Base-by-base conservation (phyloP, 2,888 invertebrate species). In the Elegia similella region DNA sequence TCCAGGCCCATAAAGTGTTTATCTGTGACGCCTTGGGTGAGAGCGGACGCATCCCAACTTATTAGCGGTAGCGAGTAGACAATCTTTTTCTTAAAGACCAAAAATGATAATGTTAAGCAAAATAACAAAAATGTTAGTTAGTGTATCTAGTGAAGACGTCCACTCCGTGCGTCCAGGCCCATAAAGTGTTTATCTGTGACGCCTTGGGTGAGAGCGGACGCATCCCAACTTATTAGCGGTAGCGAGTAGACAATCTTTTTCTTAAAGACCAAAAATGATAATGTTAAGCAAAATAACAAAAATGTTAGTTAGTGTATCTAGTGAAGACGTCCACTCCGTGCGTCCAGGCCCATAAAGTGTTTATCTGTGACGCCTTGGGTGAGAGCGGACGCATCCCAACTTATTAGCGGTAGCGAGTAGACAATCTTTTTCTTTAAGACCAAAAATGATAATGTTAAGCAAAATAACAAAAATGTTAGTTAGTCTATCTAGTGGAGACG, bases 1-100 rank as follows among this genome's bases (percentile, higher is more conserved):
- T n/a, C n/a, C n/a, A n/a, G n/a, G 80, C 82, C 80, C 84, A 82
- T 86, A 86, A 85, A 87, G 73, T 80, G 86, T 82, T 87, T 86
- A 88, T 87, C 86, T 82, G 70, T 59, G 69, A 63, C 61, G 86
- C 87, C 86, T 85, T 78, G 71, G 74, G 73, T 72, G 68, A n/a
- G n/a, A n/a, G n/a, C n/a, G n/a, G n/a, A n/a, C n/a, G n/a, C n/a
- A n/a, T n/a, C n/a, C n/a, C n/a, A n/a, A n/a, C n/a, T n/a, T n/a
- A n/a, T n/a, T n/a, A n/a, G n/a, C n/a, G n/a, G n/a, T n/a, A n/a
- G n/a, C n/a, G n/a, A n/a, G n/a, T n/a, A n/a, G n/a, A n/a, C n/a
- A n/a, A n/a, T n/a, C n/a, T n/a, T n/a, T n/a, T n/a, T n/a, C n/a
- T n/a, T n/a, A n/a, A n/a, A n/a, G n/a, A n/a, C n/a, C n/a, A n/a